A percentile compares a stretch with the other conserved stretches of the same genome.
These are phyloP conservation scores for Pseudonaja textilis DNA, from an alignment of 2,113 vertebrate genomes.

Conservation along the genomic window DNA sequence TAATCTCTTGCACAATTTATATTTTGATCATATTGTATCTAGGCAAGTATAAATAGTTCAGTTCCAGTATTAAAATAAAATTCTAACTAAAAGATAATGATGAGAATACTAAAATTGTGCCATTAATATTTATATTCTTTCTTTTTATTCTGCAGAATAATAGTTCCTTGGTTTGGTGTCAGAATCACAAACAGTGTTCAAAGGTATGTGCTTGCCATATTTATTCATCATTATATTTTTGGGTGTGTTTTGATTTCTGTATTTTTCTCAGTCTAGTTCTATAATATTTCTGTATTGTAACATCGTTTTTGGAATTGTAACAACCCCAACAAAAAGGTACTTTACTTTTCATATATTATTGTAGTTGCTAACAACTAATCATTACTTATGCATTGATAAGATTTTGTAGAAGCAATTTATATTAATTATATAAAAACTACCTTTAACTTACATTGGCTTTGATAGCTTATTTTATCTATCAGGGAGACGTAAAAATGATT, in stretches of 20 bases:
- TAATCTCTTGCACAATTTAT: not conserved
- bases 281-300: not conserved
- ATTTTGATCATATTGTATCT: not conserved
- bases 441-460: not conserved
- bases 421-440: not conserved
- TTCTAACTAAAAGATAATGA: not conserved
- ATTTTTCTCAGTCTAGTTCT: not conserved
- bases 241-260: conserved; percentile 3
- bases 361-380: not conserved
- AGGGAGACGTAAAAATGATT: not conserved
- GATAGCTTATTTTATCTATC: not conserved
- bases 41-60: not conserved
- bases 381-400: not conserved
- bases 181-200: conserved; percentile 97
- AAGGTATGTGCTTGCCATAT: conserved; percentile 76
- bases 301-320: not conserved
- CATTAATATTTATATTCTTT: not conserved
- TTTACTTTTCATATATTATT: not conserved
- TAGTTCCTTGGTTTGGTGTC: conserved; percentile 93
- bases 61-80: not conserved
- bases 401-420: conserved; percentile 12
- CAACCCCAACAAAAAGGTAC: not conserved
- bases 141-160: conserved; percentile 81
- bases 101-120: not conserved
- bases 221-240: not conserved